A percentile compares a stretch with the other conserved stretches of the same genome.
phyloP scores from a whole-genome alignment of 2,113 vertebrate genomes.

The Polypterus bichir region DNA sequence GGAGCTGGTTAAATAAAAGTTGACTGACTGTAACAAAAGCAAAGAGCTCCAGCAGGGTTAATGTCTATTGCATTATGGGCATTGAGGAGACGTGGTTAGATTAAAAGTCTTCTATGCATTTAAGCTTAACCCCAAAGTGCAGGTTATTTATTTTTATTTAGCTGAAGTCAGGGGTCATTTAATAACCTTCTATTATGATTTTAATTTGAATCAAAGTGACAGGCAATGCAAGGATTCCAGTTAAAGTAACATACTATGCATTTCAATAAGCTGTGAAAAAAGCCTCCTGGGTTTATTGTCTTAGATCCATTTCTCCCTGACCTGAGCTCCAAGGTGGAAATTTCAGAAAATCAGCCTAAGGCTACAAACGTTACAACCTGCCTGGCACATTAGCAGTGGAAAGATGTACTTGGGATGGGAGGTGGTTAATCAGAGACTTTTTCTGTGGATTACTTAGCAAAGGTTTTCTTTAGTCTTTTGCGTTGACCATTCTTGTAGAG shows the following conservation, averaged over 20 bases:
- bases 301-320: neutral
- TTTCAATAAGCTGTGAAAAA: slow-evolving; percentile 25
- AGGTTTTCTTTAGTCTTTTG: too few species aligned
- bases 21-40: slow-evolving; percentile 6
- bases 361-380: too few species aligned
- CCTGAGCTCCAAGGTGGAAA: neutral
- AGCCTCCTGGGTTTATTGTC: slow-evolving; percentile 1
- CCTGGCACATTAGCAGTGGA: too few species aligned
- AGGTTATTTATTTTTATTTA: slow-evolving; percentile 24
- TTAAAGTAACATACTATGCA: slow-evolving; percentile 24
- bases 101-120: neutral
- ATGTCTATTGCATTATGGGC: slow-evolving; percentile 11
- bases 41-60: slow-evolving; percentile 12
- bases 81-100: neutral
- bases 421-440: too few species aligned
- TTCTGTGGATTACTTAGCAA: too few species aligned
- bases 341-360: neutral
- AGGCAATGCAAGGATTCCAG: slow-evolving; percentile 28
- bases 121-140: slow-evolving; percentile 13
- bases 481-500: too few species aligned
- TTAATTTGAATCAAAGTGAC: slow-evolving; percentile 33
- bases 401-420: too few species aligned
- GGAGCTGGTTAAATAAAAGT: slow-evolving; percentile 14
- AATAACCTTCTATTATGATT: slow-evolving; percentile 33
- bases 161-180: slow-evolving; percentile 30